Evolutionary conservation across 2,113 vertebrate genomes (phyloP).

Genomic region (Nycticorax nycticorax): DNA sequence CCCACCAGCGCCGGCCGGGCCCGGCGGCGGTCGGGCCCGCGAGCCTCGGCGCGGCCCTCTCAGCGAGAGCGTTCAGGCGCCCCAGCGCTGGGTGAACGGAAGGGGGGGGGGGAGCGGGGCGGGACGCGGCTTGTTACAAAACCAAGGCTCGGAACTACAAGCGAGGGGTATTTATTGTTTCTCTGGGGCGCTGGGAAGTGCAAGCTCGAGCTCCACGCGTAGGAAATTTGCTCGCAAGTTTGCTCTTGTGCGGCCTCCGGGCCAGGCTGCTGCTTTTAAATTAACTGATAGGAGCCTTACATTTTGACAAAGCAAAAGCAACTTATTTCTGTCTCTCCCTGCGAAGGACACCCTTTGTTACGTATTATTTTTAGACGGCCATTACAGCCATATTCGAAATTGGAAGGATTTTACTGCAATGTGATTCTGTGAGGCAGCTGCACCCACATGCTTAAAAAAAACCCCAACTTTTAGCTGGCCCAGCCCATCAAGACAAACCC

Average conservation of each 20-base stretch:
- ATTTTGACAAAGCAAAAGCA: background rate
- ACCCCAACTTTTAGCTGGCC: background rate
- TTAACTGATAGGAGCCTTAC: background rate
- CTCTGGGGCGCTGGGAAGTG: background rate
- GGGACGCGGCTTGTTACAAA: background rate
- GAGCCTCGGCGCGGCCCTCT: too few relatives aligned
- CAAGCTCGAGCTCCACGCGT: background rate
- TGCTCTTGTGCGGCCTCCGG: background rate
- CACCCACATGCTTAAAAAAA: background rate
- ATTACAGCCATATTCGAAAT: background rate
- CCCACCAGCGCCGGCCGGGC: too few relatives aligned
- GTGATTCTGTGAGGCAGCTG: background rate
- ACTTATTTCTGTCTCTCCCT: background rate
- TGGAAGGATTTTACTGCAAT: background rate
- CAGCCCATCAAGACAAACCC: background rate
- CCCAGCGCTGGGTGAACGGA: background rate
- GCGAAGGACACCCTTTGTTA: background rate
- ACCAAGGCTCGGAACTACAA: background rate
- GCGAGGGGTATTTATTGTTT: background rate
- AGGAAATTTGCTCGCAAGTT: background rate
- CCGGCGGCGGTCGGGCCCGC: background rate
- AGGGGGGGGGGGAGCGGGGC: background rate
- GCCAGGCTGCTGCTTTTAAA: background rate
- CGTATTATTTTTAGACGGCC: constrained; percentile 32
- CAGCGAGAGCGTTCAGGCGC: background rate